Conservation (phyloP, 2,888 invertebrate genomes). For the Leptinotarsa rubiginosa region DNA sequence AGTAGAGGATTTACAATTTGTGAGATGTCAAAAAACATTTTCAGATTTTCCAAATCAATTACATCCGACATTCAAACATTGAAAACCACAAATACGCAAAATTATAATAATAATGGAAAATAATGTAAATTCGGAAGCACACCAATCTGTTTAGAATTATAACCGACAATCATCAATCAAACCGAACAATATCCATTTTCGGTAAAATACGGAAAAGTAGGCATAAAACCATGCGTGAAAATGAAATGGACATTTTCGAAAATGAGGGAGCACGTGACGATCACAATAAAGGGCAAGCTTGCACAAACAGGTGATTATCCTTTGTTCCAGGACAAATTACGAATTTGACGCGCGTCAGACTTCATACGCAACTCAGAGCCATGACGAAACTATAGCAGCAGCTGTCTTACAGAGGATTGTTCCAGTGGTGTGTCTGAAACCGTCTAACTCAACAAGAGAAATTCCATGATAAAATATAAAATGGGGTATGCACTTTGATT, state of each 20-base stretch:
- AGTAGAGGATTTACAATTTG: too few relatives aligned
- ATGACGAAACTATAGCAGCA: slow-evolving; percentile 61
- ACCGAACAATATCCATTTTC: slow-evolving; percentile 30
- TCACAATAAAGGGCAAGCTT: slow-evolving; percentile 53
- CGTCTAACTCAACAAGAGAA: not conserved
- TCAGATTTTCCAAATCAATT: not conserved
- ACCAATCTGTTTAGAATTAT: slow-evolving; percentile 15
- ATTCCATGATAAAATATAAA: not conserved
- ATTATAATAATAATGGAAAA: slow-evolving; percentile 24
- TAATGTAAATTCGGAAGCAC: slow-evolving; percentile 8
- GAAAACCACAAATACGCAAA: not conserved
- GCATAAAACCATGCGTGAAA: slow-evolving; percentile 56
- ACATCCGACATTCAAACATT: not conserved
- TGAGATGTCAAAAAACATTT: too few relatives aligned
- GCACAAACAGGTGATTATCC: slow-evolving; percentile 63
- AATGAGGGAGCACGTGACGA: slow-evolving; percentile 46
- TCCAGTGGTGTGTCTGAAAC: not conserved
- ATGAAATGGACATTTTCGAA: slow-evolving; percentile 44
- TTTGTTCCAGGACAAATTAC: slow-evolving; percentile 63
- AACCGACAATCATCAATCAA: slow-evolving; percentile 23
- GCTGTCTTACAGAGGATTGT: slow-evolving; percentile 53
- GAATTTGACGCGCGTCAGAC: slow-evolving; percentile 61
- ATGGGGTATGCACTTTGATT: too few relatives aligned
- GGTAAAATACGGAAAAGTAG: slow-evolving; percentile 41
- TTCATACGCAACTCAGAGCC: slow-evolving; percentile 57